Evolutionary conservation across 2,113 vertebrate species (phyloP), one percentile per base, ranked within the genome.

Genomic region (Cryptomyrus ogoouensis): DNA sequence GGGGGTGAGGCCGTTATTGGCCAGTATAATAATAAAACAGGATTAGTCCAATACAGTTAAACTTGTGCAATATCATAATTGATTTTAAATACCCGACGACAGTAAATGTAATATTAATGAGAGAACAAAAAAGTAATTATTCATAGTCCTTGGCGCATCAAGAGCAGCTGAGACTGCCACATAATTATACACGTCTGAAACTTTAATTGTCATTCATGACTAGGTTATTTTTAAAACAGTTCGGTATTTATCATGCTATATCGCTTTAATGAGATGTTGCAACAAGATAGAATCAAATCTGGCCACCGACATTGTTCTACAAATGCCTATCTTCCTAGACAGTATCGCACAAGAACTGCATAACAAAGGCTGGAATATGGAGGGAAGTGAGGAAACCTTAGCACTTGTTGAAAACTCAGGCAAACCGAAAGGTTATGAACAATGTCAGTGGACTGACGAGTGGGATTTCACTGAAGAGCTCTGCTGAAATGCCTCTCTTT

Each of bases 121-220:
- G 31, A 50, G 85, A 52, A 87, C 85, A 87, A 53, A 52, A 66
- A 87, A 87, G 85, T 87, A 47, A 44, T 44, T n/a, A 42, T 84
- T 84, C 83, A 42, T 46, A n/a, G 17, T 24, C 24, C 46, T 46
- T 84, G 19, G 7, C 80, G 35, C 35, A 83, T 84, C 21, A 44
- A 46, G 7, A 42, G 44, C 21, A 77, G 15, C 83, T n/a, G 42
- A 46, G 21, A 21, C 35, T 47, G 21, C 21, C 21, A 42, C 9
- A 83, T 46, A 42, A 42, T 84, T 42, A 46, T 84, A 42, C 83
- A 84, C 39, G 44, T 24, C 8, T 46, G 42, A 46, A 84, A 84
- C 42, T 84, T 84, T n/a, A n/a, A n/a, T n/a, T 84, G 42, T 46
- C 44, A 46, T 17, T 80, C 13, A 80, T 80, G 31, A 42, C 31